Conservation (phyloP, 2,113 vertebrate species). For the Haemorhous mexicanus region DNA sequence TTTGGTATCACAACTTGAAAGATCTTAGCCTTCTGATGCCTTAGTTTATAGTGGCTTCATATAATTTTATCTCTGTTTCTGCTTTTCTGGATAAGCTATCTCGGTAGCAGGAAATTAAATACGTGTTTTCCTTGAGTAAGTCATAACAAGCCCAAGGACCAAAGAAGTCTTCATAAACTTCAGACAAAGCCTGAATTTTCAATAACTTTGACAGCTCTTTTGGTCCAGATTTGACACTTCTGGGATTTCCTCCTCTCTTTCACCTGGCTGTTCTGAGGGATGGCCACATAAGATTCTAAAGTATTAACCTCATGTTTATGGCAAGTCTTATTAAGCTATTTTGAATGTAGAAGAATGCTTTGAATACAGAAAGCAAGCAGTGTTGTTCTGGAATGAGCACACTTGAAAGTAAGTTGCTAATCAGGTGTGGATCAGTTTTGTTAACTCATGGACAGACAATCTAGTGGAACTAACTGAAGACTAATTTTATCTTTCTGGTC, state of each 20-base stretch:
- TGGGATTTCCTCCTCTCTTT: background rate
- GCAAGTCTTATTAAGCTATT: background rate
- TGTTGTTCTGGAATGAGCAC: background rate
- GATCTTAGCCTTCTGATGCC: background rate
- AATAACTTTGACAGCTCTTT: background rate
- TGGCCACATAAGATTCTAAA: background rate
- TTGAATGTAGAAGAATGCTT: background rate
- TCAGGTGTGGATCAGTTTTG: background rate
- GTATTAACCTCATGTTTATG: background rate
- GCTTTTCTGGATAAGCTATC: background rate
- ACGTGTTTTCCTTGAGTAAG: background rate
- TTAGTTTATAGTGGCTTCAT: background rate
- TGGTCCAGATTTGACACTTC: background rate
- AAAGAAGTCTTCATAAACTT: background rate
- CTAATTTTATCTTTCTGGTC: background rate
- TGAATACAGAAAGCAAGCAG: background rate
- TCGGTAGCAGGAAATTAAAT: background rate
- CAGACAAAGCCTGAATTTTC: background rate
- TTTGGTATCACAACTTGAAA: background rate
- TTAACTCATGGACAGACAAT: background rate
- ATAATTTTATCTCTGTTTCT: background rate
- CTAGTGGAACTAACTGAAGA: background rate
- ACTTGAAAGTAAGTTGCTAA: background rate
- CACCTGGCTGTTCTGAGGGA: rapidly evolving
- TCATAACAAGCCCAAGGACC: background rate